Evolutionary conservation across 2,797 vertebrate species (phyloP).

Genomic region (Muscicapa comitata): DNA sequence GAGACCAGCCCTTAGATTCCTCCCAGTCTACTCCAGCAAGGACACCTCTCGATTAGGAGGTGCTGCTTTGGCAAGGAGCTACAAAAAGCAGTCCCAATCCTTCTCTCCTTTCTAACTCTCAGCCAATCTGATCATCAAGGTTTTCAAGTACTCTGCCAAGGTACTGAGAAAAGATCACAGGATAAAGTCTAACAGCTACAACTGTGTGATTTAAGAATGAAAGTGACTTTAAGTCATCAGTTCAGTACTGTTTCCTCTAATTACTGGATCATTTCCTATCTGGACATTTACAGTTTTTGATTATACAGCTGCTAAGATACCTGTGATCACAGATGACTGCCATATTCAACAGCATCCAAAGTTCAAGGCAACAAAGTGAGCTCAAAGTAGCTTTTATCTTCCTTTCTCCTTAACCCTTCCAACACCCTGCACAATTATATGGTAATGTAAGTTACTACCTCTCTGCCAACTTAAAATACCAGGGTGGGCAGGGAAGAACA

Average conservation of each 20-base stretch:
- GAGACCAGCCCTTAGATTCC: neutral
- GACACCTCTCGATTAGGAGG: neutral
- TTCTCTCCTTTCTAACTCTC: neutral
- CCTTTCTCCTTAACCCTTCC: constrained; percentile 20
- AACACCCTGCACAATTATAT: neutral
- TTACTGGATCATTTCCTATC: constrained; percentile 51
- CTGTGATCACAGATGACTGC: constrained; percentile 22
- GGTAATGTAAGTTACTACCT: neutral
- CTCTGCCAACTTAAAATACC: neutral
- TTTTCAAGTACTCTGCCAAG: constrained; percentile 22
- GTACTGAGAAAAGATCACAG: constrained; percentile 18
- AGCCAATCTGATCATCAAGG: constrained; percentile 4
- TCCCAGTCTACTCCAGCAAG: neutral
- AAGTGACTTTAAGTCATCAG: constrained; percentile 34
- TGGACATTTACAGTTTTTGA: constrained; percentile 16
- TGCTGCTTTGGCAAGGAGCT: neutral
- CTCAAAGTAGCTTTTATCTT: constrained; percentile 12
- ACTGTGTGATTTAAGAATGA: neutral
- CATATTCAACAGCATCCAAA: constrained; percentile 20
- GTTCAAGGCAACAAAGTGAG: constrained; percentile 44
- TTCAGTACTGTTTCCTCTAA: constrained; percentile 42
- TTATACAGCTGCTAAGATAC: constrained; percentile 33
- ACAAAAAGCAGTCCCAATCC: neutral
- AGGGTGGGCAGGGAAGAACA: rapidly evolving
- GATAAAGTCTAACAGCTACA: constrained; percentile 22